Conservation (phyloP, 1,140 invertebrate genomes). For the Achroia grisella region DNA sequence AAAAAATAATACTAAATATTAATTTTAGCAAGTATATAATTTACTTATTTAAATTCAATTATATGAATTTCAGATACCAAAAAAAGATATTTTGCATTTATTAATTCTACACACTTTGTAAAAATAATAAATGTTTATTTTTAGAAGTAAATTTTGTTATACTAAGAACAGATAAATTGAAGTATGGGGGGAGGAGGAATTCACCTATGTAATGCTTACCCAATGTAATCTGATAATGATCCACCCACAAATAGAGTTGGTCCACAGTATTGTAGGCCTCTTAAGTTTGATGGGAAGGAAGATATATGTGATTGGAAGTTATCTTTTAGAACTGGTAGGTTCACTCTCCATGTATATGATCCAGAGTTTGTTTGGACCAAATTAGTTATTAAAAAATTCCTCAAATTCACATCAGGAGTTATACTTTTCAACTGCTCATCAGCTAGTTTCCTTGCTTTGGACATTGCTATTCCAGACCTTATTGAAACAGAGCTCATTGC, state of each 20-base stretch:
- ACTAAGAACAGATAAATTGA: too few relatives aligned
- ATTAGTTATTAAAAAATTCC: slow-evolving; percentile 87
- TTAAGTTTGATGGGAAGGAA: slow-evolving; percentile 74
- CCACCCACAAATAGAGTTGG: slow-evolving; percentile 90
- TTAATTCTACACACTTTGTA: too few relatives aligned
- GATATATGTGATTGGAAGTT: slow-evolving; percentile 79
- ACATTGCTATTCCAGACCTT: slow-evolving; percentile 75
- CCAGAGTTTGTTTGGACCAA: slow-evolving; percentile 78
- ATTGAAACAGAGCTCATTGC: slow-evolving; percentile 78
- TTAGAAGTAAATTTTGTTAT: too few relatives aligned
- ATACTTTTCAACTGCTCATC: slow-evolving; percentile 60
- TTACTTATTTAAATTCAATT: too few relatives aligned
- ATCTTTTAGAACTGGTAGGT: slow-evolving; percentile 80
- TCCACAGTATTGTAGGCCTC: slow-evolving; percentile 75
- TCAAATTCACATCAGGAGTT: slow-evolving; percentile 54
- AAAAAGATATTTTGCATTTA: too few relatives aligned
- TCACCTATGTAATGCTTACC: slow-evolving; percentile 73
- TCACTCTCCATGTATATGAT: slow-evolving; percentile 82
- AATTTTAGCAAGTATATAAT: too few relatives aligned
- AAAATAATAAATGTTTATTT: too few relatives aligned
- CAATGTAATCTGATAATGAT: slow-evolving; percentile 84
- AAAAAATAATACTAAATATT: too few relatives aligned
- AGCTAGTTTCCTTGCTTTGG: slow-evolving; percentile 79
- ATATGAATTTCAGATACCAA: too few relatives aligned
- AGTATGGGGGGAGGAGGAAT: too few relatives aligned